Base-by-base conservation (phyloP, 2,888 invertebrate species). In the Lasioglossum leucozonium region DNA sequence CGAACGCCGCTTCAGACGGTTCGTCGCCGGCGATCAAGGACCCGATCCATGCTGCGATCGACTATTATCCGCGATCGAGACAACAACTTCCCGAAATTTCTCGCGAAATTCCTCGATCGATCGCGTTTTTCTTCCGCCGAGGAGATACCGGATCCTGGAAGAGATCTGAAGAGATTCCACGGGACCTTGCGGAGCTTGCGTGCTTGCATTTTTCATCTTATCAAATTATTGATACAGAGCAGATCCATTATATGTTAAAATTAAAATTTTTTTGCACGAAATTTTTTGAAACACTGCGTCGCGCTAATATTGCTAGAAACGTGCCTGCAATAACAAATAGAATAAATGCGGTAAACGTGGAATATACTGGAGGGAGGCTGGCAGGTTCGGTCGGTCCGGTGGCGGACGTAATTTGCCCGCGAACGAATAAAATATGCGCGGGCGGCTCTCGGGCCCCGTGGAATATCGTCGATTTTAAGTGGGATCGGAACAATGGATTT, bases 1-100 rank as follows among this genome's bases (percentile, higher is more conserved):
- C 78, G 76, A 37, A 67, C 87, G n/a, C 77, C 80, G 85, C 90
- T 89, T 91, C 91, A 91, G 91, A 88, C 88, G 88, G 86, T 87
- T 86, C 90, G 80, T 88, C 87, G 91, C 81, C 26, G 83, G 81
- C 77, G 85, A 72, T 82, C 84, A 74, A 76, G 76, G 16, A 2
- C 58, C n/a, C 89, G 81, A 87, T 82, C 67, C 76, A 77, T 77
- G 75, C 76, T 37, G 26, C 67, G 84, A 88, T 81, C 79, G 76
- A 77, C 86, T 74, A n/a, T n/a, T 74, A 78, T 89, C 44, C 34
- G 5, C n/a, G 26, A 40, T 67, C 69, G 37, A 5, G 71, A 5
- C 18, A 40, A 67, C 22, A 34, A n/a, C n/a, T n/a, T 44, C 47
- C 18, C 55, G 13, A n/a, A 16, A 67, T 75, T 30, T 2, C 16